Evolutionary conservation across 1,140 invertebrate genomes (phyloP), one percentile per base, ranked within the genome.

Genomic region (Epicauta chinensis): DNA sequence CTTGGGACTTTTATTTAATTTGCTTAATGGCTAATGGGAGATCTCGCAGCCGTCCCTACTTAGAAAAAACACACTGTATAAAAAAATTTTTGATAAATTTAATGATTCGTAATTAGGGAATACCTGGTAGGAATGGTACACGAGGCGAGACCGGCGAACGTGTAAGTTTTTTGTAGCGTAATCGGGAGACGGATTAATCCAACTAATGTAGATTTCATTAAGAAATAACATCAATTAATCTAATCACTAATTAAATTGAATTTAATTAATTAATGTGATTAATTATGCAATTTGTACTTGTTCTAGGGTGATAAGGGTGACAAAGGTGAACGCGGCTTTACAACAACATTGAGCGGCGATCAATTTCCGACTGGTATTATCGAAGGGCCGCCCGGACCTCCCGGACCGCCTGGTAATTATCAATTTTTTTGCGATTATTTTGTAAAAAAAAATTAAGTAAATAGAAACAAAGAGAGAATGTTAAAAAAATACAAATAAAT

Each of bases 361-460:
- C 84, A 89, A 57, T 89, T 93, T 71, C 86, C 91, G 43, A 88
- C 89, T 38, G 91, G 91, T 61, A 90, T 93, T 63, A 91, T 97
- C 66, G 91, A 95, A 78, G 92, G 92, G 58, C 89, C 91, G 11
- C 89, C 92, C 32, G 93, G 92, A 64, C 91, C 89, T 16, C 87
- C 91, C 51, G 91, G 91, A 73, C 89, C 89, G 56, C 84, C 89
- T 75, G 89, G 90, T 91, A 81, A 67, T 31, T 46, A n/a, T 53
- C 23, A 23, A 23, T 23, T 45, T 23, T 46, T 35, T 36, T 31
- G 34, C 5, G 17, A 29, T 36, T 35, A 4, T 44, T 30, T 29
- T 14, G 1, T 32, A 31, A 44, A 23, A 23, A 23, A 23, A 23
- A 23, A 23, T 5, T 2, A 23, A 23, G 23, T 23, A 5, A 23